phyloP scores from a whole-genome alignment of 2,888 invertebrate genomes.

The Erynnis tages region DNA sequence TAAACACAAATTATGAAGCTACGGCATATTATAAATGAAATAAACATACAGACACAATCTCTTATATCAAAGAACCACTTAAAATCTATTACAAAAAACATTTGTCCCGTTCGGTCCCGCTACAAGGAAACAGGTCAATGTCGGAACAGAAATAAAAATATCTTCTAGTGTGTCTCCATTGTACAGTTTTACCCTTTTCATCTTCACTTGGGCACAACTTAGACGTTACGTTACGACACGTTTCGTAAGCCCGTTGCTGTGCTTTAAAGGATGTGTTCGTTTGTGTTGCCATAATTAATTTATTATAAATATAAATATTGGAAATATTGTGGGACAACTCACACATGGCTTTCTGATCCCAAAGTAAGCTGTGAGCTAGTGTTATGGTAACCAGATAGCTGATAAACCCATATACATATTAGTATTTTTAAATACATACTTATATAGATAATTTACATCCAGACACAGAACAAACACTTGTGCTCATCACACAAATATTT shows the following conservation, averaged over 20 bases:
- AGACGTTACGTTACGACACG: slow-evolving; percentile 40
- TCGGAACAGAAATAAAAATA: slow-evolving; percentile 46
- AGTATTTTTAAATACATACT: too few species aligned
- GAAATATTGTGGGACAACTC: too few species aligned
- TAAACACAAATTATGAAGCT: too few species aligned
- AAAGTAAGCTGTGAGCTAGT: too few species aligned
- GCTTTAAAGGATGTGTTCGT: slow-evolving; percentile 5
- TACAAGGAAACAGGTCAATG: slow-evolving; percentile 44
- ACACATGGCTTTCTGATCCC: too few species aligned
- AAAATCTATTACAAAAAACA: slow-evolving; percentile 16
- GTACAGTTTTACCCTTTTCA: slow-evolving; percentile 38
- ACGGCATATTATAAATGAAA: slow-evolving; percentile 1
- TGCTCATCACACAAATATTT: too few species aligned
- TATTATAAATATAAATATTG: neutral
- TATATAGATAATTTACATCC: too few species aligned
- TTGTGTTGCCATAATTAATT: slow-evolving; percentile 4
- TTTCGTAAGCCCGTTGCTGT: slow-evolving; percentile 25
- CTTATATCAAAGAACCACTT: neutral
- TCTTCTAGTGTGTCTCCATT: slow-evolving; percentile 39
- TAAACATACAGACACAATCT: neutral
- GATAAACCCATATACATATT: too few species aligned
- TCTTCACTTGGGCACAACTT: slow-evolving; percentile 42
- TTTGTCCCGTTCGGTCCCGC: slow-evolving; percentile 24
- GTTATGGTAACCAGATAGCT: too few species aligned
- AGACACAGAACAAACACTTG: too few species aligned